phyloP scores from a whole-genome alignment of 2,888 invertebrate species.

The Parasteatoda lunata region DNA sequence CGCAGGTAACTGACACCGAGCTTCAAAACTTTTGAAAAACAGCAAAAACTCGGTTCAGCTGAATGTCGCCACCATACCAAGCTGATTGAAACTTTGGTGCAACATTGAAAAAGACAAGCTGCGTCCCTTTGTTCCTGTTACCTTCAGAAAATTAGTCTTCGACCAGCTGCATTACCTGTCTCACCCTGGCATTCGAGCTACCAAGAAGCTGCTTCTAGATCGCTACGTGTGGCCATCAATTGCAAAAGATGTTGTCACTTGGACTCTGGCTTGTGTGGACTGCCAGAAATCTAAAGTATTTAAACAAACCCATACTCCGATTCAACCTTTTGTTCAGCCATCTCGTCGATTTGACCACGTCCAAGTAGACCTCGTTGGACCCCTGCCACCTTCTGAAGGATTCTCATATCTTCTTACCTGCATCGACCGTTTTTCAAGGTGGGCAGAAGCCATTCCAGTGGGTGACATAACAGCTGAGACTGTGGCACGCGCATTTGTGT shows the following conservation, averaged over 20 bases:
- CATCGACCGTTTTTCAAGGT: slow-evolving; percentile 71
- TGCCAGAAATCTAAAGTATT: background rate
- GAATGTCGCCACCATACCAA: too few relatives aligned
- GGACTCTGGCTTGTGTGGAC: background rate
- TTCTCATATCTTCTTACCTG: background rate
- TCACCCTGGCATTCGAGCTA: background rate
- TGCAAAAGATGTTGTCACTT: background rate
- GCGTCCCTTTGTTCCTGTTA: background rate
- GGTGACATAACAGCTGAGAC: slow-evolving; percentile 74
- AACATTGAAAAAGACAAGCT: too few relatives aligned
- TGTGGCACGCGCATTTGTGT: slow-evolving; percentile 72
- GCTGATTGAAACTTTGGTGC: too few relatives aligned
- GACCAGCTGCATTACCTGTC: background rate
- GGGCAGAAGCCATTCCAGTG: slow-evolving; percentile 74
- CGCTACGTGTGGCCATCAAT: background rate
- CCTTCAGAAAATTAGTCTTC: background rate
- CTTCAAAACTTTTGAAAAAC: background rate
- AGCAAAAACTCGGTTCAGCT: too few relatives aligned
- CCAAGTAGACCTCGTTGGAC: slow-evolving; percentile 53
- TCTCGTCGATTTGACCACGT: slow-evolving; percentile 26
- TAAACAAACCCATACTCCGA: background rate
- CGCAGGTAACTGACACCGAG: background rate
- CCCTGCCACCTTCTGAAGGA: slow-evolving; percentile 22
- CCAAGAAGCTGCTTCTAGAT: background rate
- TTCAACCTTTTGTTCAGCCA: background rate